phyloP scores from a whole-genome alignment of 2,113 vertebrate species.

The Typhlomys cinereus region DNA sequence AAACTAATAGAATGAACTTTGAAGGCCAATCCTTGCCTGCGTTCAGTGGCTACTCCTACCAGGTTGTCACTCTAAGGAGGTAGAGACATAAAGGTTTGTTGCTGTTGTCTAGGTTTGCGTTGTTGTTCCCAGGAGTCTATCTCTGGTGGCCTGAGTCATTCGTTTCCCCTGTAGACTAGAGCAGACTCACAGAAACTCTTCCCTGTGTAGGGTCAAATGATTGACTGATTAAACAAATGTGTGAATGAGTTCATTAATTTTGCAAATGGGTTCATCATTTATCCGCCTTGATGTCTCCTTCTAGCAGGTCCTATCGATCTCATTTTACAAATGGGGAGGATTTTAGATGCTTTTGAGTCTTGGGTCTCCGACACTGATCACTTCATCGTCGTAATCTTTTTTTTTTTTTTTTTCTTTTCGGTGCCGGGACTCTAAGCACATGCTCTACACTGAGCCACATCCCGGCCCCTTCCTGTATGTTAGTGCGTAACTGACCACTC shows the following conservation, averaged over 20 bases:
- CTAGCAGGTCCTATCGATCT: not conserved
- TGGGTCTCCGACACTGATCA: not conserved
- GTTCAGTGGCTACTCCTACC: not conserved
- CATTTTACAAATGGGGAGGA: not conserved
- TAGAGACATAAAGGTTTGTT: not conserved
- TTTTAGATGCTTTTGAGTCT: conserved; percentile 11
- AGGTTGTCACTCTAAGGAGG: too few relatives aligned
- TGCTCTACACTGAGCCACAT: too few relatives aligned
- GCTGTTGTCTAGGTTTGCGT: not conserved
- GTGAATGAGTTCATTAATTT: not conserved
- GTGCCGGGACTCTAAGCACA: not conserved
- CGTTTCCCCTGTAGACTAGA: not conserved
- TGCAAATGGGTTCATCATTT: not conserved
- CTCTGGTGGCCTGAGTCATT: not conserved
- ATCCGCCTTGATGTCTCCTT: not conserved
- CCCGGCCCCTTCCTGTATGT: not conserved
- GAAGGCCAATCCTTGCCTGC: not conserved
- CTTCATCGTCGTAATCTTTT: not conserved
- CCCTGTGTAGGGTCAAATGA: not conserved
- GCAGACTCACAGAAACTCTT: not conserved
- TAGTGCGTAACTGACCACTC: not conserved
- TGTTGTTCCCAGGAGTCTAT: not conserved
- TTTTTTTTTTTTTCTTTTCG: not conserved
- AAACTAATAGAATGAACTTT: not conserved
- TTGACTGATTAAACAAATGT: too few relatives aligned